phyloP scores from a whole-genome alignment of 23 tunicate species.

The Styela plicata region DNA sequence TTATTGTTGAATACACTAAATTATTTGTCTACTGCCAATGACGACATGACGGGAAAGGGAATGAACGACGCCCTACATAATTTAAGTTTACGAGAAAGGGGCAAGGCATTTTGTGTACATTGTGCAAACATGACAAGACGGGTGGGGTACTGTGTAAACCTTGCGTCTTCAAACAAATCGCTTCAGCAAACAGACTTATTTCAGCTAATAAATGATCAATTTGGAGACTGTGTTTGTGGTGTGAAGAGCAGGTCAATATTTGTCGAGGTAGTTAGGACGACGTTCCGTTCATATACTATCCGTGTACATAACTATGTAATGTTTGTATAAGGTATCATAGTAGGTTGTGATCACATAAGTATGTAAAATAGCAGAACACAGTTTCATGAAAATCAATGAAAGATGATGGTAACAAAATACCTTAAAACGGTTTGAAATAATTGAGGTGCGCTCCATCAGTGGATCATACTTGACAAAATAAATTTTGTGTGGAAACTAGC shows the following conservation, averaged over 20 bases:
- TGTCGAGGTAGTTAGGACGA: slow-evolving; percentile 28
- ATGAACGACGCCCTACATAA: not conserved
- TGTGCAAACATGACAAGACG: not conserved
- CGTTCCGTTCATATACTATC: slow-evolving; percentile 19
- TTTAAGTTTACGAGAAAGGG: not conserved
- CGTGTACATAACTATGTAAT: slow-evolving; percentile 6
- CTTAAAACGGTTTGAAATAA: no score
- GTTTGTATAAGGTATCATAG: slow-evolving; percentile 10
- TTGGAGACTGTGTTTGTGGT: slow-evolving; percentile 1
- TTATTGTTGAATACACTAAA: no score
- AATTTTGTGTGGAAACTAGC: no score
- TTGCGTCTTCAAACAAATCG: slow-evolving; percentile 15
- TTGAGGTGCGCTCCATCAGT: no score
- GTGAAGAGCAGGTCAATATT: slow-evolving; percentile 21
- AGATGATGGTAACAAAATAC: no score
- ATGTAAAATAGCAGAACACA: not conserved
- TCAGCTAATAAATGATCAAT: slow-evolving; percentile 2
- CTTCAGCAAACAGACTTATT: slow-evolving; percentile 20
- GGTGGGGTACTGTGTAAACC: not conserved
- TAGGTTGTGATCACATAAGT: not conserved
- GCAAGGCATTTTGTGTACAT: not conserved
- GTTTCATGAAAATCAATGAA: no score
- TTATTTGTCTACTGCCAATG: no score
- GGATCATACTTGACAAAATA: no score
- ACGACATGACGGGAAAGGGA: not conserved